Evolutionary conservation across 2,113 vertebrate species (phyloP).

Genomic region (Gulo gulo): DNA sequence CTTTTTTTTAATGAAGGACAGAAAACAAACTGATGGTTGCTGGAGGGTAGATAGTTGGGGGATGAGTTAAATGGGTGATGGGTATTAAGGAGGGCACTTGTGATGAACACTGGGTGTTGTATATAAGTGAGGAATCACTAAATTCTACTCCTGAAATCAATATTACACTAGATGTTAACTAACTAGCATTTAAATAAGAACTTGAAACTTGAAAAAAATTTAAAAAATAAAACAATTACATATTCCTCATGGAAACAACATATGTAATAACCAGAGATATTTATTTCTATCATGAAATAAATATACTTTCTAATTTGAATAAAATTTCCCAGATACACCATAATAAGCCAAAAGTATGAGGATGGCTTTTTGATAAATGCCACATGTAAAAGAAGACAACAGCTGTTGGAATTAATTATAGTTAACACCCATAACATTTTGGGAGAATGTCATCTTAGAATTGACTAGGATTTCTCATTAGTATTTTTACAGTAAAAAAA

Average conservation of each 20-base stretch:
- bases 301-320: background rate
- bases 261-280: background rate
- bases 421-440: background rate
- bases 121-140: background rate
- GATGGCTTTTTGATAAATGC: background rate
- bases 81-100: background rate
- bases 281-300: conserved; percentile 7
- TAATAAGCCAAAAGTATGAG: background rate
- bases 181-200: background rate
- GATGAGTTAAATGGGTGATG: background rate
- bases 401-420: background rate
- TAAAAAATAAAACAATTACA: background rate
- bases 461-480: background rate
- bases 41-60: background rate
- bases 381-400: background rate
- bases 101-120: background rate
- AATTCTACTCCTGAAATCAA: background rate
- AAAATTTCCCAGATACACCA: background rate
- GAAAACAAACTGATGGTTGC: background rate
- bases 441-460: conserved; percentile 1
- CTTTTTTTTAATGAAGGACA: background rate
- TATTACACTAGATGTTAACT: background rate
- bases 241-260: background rate
- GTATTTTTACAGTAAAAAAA: background rate
- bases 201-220: background rate